These are phyloP conservation scores for Pseudopleuronectes americanus DNA, from an alignment of 2,797 vertebrate genomes.

Conservation along the genomic window DNA sequence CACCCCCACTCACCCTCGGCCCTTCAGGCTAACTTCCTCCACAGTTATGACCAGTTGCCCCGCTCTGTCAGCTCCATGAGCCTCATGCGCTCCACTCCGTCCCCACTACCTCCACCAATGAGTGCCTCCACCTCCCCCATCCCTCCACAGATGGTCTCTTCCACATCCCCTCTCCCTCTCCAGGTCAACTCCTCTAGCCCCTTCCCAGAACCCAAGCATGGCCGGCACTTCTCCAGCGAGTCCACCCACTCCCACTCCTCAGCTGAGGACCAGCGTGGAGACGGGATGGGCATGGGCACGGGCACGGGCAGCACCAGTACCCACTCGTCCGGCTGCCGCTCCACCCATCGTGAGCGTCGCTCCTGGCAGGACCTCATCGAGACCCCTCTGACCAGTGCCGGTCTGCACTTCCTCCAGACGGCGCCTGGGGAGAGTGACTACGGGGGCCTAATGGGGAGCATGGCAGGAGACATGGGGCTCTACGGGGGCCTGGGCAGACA, in stretches of 20 bases:
- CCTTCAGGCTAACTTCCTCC: conserved; percentile 69
- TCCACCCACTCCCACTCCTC: conserved; percentile 91
- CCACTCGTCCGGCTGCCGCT: conserved; percentile 87
- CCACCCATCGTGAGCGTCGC: conserved; percentile 86
- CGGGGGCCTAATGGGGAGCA: conserved; percentile 72
- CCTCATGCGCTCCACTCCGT: conserved; percentile 79
- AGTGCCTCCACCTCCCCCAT: conserved; percentile 79
- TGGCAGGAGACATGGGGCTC: conserved; percentile 74
- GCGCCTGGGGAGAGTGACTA: conserved; percentile 84
- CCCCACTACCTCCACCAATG: conserved; percentile 74
- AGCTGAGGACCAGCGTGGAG: conserved; percentile 86
- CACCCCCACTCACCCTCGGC: conserved; percentile 17
- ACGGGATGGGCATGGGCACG: conserved; percentile 76
- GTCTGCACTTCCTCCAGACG: conserved; percentile 91
- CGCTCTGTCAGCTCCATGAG: conserved; percentile 82
- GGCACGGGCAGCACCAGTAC: conserved; percentile 84
- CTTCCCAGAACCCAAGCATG: conserved; percentile 88
- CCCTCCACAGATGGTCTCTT: conserved; percentile 83
- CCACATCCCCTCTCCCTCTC: conserved; percentile 79
- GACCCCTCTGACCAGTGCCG: conserved; percentile 90
- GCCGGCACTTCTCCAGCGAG: conserved; percentile 90
- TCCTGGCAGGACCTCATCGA: conserved; percentile 94
- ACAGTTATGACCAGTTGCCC: conserved; percentile 78
- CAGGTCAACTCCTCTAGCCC: conserved; percentile 92
- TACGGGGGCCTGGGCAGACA: conserved; percentile 78